Evolutionary conservation across 1,140 invertebrate species (phyloP), one percentile per base, ranked within the genome.

Genomic region (Psilanteris sp.): DNA sequence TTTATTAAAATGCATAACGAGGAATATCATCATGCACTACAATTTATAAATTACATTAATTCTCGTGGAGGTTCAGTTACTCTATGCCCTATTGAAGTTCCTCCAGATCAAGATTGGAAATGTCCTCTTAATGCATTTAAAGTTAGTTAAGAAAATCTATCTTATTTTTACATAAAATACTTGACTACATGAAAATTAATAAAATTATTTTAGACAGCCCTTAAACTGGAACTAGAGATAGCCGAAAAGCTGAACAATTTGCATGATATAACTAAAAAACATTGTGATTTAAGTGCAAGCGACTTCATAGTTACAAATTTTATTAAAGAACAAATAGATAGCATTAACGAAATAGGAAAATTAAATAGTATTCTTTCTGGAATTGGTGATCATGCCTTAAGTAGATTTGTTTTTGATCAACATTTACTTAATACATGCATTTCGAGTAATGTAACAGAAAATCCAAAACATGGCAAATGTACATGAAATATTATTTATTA

Each of bases 1-100:
- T 85, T 87, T 37, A 73, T 75, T 3, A 83, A 87, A 62, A 84
- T 87, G 84, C 81, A 87, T 36, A 31, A 81, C 1, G 85, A 87
- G 15, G 84, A 87, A 32, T 67, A 82, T 16, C 54, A 79, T 4
- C 84, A 86, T 24, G 77, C 80, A 4, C 32, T 82, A 10, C 62
- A 50, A 57, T 81, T 85, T 34, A 9, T 83, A 5, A 80, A 84
- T 68, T 87, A 83, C 7, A 36, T 85, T 6, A 83, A 81, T 67
- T 79, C 83, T 73, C 79, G 84, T 3, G 82, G 83, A 0, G 83
- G 85, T 7, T 52, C 44, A 9, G 77, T 85, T 0, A 55, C 59
- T 48, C 68, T 87, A 0, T 81, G 57, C 14, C 15, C 59, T 0
- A 61, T 85, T 6, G 39, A 74, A 18, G 24, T 50, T 4, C 82